These are phyloP conservation scores for Neosilurus hyrtlii DNA, from an alignment of 2,797 vertebrate species.

Conservation along the genomic window DNA sequence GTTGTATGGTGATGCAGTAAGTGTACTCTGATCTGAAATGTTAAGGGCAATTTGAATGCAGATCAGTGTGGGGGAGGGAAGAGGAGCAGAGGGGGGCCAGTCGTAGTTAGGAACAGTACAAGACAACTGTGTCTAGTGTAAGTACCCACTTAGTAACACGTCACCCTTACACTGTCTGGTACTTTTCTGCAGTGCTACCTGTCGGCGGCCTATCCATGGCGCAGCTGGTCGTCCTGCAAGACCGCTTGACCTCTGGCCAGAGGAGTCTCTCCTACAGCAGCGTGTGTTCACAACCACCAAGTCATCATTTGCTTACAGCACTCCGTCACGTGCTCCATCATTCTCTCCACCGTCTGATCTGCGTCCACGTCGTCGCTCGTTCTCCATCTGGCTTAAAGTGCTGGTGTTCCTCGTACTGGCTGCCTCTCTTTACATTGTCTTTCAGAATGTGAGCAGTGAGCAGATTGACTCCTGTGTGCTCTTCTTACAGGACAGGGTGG, in stretches of 20 bases:
- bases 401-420: slow-evolving; percentile 78
- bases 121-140: neutral
- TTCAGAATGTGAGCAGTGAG: slow-evolving; percentile 92
- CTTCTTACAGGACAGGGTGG: slow-evolving; percentile 49
- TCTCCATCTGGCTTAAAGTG: slow-evolving; percentile 87
- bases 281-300: slow-evolving; percentile 55
- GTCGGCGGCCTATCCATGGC: slow-evolving; percentile 89
- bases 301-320: slow-evolving; percentile 59
- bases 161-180: neutral
- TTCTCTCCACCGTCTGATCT: slow-evolving; percentile 5
- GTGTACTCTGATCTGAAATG: no score
- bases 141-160: neutral
- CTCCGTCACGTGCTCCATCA: slow-evolving; percentile 67
- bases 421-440: slow-evolving; percentile 82
- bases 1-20: no score
- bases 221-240: slow-evolving; percentile 84
- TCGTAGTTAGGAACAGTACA: no score
- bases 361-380: slow-evolving; percentile 64
- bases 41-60: no score
- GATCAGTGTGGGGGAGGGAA: no score
- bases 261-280: slow-evolving; percentile 69
- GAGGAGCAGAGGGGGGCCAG: no score
- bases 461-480: slow-evolving; percentile 74
- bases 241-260: slow-evolving; percentile 74
- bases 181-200: slow-evolving; percentile 79